A percentile compares a stretch with the other conserved stretches of the same genome.
Conservation (phyloP, 2,797 vertebrate species). For the Crypturellus tataupa region DNA sequence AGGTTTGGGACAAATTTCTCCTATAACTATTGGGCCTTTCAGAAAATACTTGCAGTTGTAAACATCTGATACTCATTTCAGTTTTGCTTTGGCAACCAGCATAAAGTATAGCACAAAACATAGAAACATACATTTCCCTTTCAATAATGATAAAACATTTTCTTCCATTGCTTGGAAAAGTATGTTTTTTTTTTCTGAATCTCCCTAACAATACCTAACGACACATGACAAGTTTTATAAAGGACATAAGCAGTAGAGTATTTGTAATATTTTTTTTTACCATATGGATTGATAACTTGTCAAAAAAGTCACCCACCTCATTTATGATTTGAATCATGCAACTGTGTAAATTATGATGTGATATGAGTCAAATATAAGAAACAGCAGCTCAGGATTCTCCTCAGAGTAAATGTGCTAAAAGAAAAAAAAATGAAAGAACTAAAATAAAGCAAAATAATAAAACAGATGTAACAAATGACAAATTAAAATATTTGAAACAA, state of each 20-base stretch:
- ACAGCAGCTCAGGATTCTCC: constrained; percentile 78
- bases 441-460: constrained; percentile 83
- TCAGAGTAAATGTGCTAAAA: constrained; percentile 84
- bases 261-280: constrained; percentile 22
- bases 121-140: not conserved
- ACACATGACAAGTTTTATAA: constrained; percentile 36
- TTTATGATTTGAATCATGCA: constrained; percentile 79
- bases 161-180: not conserved
- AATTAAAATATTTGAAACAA: constrained; percentile 49
- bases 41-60: not conserved
- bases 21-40: not conserved
- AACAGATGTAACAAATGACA: constrained; percentile 62
- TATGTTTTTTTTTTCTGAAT: not conserved
- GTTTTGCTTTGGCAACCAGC: not conserved
- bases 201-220: not conserved
- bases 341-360: constrained; percentile 79
- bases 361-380: constrained; percentile 79
- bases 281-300: constrained; percentile 55
- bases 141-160: not conserved
- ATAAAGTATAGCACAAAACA: not conserved
- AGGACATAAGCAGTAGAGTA: constrained; percentile 6
- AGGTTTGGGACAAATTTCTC: not conserved
- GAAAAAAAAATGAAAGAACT: constrained; percentile 81
- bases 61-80: not conserved
- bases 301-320: constrained; percentile 84